These are phyloP conservation scores for Stichopus chloronotus DNA, from an alignment of 35 echinoderm and acorn worm species.

Conservation along the genomic window DNA sequence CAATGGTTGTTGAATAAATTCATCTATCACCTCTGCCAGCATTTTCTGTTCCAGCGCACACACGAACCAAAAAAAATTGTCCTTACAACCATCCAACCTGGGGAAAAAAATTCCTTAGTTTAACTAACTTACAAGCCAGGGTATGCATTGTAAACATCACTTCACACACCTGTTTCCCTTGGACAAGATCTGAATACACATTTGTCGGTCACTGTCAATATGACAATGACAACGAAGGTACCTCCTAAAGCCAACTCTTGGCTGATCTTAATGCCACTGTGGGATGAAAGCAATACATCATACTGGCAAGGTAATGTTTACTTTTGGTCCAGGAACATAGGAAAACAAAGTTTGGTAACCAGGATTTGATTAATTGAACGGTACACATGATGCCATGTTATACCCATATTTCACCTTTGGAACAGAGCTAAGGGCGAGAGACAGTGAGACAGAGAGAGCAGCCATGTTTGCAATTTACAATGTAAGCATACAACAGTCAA, in stretches of 20 bases:
- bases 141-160: slow-evolving; percentile 27
- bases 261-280: background rate
- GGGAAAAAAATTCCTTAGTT: too few species aligned
- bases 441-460: background rate
- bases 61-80: too few species aligned
- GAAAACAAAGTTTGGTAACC: background rate
- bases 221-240: background rate
- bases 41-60: too few species aligned
- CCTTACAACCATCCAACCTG: too few species aligned
- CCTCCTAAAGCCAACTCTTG: too few species aligned
- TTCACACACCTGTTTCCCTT: slow-evolving; percentile 15
- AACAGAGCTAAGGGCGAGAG: background rate
- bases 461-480: background rate
- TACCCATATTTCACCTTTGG: background rate
- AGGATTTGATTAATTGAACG: slow-evolving; percentile 14
- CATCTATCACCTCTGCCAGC: too few species aligned
- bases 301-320: background rate
- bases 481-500: background rate
- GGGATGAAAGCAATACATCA: slow-evolving; percentile 11
- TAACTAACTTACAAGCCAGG: background rate
- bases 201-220: background rate
- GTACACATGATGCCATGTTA: background rate
- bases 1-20: too few species aligned
- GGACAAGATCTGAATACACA: slow-evolving; percentile 2
- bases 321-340: background rate